Conservation (phyloP, 2,113 vertebrate species). For the Hyperopisus bebe region DNA sequence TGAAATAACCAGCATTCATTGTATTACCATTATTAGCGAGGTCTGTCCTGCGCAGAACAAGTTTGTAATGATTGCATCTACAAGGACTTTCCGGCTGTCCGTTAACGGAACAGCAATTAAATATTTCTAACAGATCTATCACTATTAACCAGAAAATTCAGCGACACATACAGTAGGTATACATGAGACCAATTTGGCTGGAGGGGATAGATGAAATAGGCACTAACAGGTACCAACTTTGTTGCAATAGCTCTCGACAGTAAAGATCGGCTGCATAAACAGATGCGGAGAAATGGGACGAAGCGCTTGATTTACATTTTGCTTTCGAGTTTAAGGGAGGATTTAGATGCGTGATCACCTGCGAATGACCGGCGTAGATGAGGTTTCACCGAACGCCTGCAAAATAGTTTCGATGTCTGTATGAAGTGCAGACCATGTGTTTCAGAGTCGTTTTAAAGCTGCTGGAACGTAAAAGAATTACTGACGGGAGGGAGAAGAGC, state of each 20-base stretch:
- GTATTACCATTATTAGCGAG: conserved; percentile 39
- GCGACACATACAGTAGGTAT: background rate
- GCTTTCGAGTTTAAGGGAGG: background rate
- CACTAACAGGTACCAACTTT: background rate
- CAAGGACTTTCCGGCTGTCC: conserved; percentile 19
- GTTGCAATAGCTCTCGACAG: background rate
- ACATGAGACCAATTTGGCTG: background rate
- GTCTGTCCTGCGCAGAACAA: conserved; percentile 39
- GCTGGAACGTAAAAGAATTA: conserved; percentile 43
- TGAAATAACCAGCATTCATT: conserved; percentile 37
- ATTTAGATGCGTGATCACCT: background rate
- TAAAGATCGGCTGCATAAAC: background rate
- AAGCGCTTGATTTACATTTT: background rate
- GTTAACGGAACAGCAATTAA: background rate
- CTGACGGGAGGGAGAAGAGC: conserved; percentile 26
- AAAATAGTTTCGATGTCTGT: background rate
- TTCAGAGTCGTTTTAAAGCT: conserved; percentile 34
- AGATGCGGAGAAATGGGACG: background rate
- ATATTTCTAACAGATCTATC: background rate
- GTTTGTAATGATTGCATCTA: conserved; percentile 29
- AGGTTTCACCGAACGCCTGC: background rate
- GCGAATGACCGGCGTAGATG: background rate
- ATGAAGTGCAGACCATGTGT: conserved; percentile 15
- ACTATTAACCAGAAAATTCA: background rate
- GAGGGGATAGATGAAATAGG: background rate